Conservation (phyloP, 2,888 invertebrate species). For the Lumbricus terrestris region DNA sequence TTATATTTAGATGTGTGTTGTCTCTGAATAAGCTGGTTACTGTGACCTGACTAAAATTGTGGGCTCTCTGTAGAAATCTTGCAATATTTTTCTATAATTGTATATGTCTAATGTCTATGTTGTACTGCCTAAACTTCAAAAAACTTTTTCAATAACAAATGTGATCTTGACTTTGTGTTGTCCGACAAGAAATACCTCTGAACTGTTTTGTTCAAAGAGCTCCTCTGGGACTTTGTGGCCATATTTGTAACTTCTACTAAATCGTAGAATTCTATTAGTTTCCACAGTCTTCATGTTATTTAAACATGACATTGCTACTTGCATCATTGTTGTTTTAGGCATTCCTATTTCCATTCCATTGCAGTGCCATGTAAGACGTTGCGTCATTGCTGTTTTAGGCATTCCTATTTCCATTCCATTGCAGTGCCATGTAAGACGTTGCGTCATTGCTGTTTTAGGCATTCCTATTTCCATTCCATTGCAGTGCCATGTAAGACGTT, state of each 20-base stretch:
- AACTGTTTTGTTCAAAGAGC: not conserved
- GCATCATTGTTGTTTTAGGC: too few relatives aligned
- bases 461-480: too few relatives aligned
- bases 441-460: too few relatives aligned
- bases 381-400: too few relatives aligned
- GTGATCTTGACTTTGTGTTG: not conserved
- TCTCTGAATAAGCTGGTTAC: too few relatives aligned
- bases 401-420: too few relatives aligned
- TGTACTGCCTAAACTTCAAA: not conserved
- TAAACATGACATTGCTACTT: not conserved
- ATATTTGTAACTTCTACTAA: not conserved
- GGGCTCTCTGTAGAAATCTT: too few relatives aligned
- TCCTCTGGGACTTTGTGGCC: not conserved
- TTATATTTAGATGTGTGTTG: not conserved
- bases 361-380: conserved; percentile 82
- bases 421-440: too few relatives aligned
- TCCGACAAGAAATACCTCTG: not conserved
- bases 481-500: too few relatives aligned
- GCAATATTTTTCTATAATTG: too few relatives aligned
- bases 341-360: conserved; percentile 64
- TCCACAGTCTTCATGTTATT: not conserved
- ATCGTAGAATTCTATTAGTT: not conserved
- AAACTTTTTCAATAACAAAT: too few relatives aligned
- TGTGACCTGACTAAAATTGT: too few relatives aligned
- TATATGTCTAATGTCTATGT: not conserved